phyloP scores from a whole-genome alignment of 2,888 invertebrate species.

The Ectemnius lituratus region DNA sequence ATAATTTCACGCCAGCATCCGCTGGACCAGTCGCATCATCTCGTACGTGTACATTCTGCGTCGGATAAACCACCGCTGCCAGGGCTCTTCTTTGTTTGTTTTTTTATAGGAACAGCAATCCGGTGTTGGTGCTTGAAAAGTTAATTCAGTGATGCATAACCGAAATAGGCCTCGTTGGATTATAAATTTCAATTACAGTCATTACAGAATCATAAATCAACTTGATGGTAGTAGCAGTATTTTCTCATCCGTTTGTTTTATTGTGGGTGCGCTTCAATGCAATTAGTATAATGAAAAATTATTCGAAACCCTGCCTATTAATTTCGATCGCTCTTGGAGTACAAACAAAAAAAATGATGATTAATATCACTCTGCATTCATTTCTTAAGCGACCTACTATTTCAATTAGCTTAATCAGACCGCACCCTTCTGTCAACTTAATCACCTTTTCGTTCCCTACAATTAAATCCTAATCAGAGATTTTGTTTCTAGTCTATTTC shows the following conservation, averaged over 20 bases:
- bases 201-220: not conserved
- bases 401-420: not conserved
- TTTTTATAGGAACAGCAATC: no score
- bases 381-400: not conserved
- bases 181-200: not conserved
- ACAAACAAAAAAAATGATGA: not conserved
- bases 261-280: not conserved
- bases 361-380: not conserved
- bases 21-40: not conserved
- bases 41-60: not conserved
- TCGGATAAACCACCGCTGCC: not conserved
- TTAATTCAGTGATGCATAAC: no score
- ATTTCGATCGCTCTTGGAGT: not conserved
- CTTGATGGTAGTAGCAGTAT: not conserved
- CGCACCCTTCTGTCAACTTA: not conserved
- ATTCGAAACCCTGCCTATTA: not conserved
- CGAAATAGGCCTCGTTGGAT: not conserved
- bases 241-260: not conserved
- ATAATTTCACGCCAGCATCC: not conserved
- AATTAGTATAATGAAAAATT: conserved; percentile 2
- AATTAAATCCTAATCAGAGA: no score
- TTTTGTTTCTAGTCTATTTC: no score
- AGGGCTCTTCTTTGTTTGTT: no score
- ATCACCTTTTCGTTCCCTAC: not conserved
- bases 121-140: no score